Conservation (phyloP, 2,113 vertebrate genomes). For the Pachycephala philippinensis region DNA sequence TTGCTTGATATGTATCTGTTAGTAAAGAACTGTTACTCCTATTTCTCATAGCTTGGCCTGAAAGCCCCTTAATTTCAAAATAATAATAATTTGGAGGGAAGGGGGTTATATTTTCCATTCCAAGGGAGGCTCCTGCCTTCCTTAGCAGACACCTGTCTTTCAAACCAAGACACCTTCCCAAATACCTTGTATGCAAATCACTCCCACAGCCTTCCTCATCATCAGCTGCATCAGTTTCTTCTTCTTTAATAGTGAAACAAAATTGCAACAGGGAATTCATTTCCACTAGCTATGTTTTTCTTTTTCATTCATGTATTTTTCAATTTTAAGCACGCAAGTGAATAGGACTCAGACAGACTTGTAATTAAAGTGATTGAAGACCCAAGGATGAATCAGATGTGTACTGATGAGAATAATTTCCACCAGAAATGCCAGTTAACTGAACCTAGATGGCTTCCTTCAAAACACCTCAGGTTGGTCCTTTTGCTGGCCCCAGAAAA, state of each 20-base stretch:
- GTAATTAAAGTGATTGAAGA: not conserved
- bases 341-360: not conserved
- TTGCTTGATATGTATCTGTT: too few relatives aligned
- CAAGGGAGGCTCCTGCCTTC: not conserved
- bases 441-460: not conserved
- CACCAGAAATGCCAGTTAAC: not conserved
- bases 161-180: not conserved
- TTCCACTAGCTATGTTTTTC: not conserved
- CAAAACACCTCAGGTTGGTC: not conserved
- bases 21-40: not conserved
- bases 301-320: not conserved
- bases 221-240: not conserved
- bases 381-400: not conserved
- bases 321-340: not conserved
- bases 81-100: not conserved
- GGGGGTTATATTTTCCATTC: not conserved
- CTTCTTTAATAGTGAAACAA: not conserved
- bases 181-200: fast-evolving
- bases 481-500: not conserved
- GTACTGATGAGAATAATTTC: not conserved
- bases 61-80: not conserved
- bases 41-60: not conserved
- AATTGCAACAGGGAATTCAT: not conserved
- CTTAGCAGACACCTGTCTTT: not conserved
- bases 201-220: not conserved